These are phyloP conservation scores for Platycheirus albimanus DNA, from an alignment of 2,888 invertebrate species.

Conservation along the genomic window DNA sequence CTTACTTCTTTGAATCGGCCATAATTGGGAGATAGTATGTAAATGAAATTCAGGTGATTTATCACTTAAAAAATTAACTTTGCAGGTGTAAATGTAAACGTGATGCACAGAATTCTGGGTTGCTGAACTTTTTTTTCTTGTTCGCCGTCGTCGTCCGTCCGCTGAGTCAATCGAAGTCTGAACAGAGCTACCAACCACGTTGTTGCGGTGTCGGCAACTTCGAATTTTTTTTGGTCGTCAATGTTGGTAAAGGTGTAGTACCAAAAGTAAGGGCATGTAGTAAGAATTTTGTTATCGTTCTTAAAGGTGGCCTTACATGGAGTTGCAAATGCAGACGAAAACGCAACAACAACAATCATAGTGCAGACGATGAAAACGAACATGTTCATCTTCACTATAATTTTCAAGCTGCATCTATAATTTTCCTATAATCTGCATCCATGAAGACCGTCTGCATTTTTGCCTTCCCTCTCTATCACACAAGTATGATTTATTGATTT, in stretches of 20 bases:
- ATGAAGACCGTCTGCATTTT: no score
- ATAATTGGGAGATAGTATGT: slow-evolving; percentile 75
- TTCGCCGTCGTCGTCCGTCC: slow-evolving; percentile 51
- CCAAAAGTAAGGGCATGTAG: not conserved
- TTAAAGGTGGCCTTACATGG: no score
- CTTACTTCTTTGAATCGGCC: slow-evolving; percentile 82
- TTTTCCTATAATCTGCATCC: no score
- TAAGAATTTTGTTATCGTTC: no score
- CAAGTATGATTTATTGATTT: no score
- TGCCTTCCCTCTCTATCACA: no score
- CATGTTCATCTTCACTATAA: no score
- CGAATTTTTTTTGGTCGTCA: not conserved
- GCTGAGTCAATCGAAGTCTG: slow-evolving; percentile 72
- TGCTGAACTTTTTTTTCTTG: slow-evolving; percentile 57
- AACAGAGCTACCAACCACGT: slow-evolving; percentile 48
- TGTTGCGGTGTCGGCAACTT: slow-evolving; percentile 58
- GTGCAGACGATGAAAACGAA: no score
- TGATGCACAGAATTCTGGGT: slow-evolving; percentile 59
- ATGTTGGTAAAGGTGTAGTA: slow-evolving; percentile 26
- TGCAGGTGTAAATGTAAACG: slow-evolving; percentile 58
- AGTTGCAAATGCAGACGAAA: no score
- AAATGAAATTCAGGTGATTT: slow-evolving; percentile 39
- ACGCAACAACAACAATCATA: no score
- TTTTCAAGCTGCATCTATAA: no score
- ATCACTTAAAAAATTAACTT: slow-evolving; percentile 63